These are phyloP conservation scores for Pycnonotus jocosus DNA, from an alignment of 2,113 vertebrate genomes.

Conservation along the genomic window DNA sequence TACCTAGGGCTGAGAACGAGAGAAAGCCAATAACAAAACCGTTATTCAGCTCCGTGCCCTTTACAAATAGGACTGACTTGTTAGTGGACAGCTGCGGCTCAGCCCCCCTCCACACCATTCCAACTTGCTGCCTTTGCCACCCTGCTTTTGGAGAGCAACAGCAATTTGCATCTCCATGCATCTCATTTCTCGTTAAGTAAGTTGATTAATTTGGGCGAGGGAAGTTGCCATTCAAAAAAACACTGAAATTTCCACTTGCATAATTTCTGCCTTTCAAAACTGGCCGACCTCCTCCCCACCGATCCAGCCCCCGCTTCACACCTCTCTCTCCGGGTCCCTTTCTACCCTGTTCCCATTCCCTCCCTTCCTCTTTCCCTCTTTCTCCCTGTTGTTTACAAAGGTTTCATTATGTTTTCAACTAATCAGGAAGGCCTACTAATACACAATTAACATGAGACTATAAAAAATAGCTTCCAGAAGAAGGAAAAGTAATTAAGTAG, in stretches of 20 bases:
- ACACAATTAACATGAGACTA: constrained; percentile 85
- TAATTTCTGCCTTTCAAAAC: constrained; percentile 41
- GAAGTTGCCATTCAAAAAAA: constrained; percentile 15
- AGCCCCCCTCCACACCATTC: constrained; percentile 33
- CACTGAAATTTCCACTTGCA: constrained; percentile 30
- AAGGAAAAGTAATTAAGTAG: constrained; percentile 83
- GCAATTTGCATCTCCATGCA: constrained; percentile 62
- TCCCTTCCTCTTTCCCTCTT: constrained; percentile 45
- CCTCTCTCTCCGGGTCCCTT: constrained; percentile 14
- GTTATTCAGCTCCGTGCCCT: constrained; percentile 48
- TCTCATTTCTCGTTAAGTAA: constrained; percentile 35
- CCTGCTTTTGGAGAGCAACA: constrained; percentile 44
- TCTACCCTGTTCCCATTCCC: not conserved
- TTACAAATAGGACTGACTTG: constrained; percentile 51
- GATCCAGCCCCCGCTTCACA: constrained; percentile 49
- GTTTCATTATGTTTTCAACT: constrained; percentile 86
- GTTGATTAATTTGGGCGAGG: constrained; percentile 40
- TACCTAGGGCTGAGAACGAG: constrained; percentile 29
- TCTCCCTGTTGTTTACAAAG: constrained; percentile 81
- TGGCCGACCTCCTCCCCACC: not conserved
- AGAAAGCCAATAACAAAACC: constrained; percentile 47
- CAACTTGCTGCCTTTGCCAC: constrained; percentile 47
- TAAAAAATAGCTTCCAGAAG: constrained; percentile 82
- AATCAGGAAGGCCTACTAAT: constrained; percentile 82
- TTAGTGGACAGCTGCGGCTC: constrained; percentile 46